Base-by-base conservation (phyloP, 64 coral and sea anemone genomes). In the Anthopleura sola region DNA sequence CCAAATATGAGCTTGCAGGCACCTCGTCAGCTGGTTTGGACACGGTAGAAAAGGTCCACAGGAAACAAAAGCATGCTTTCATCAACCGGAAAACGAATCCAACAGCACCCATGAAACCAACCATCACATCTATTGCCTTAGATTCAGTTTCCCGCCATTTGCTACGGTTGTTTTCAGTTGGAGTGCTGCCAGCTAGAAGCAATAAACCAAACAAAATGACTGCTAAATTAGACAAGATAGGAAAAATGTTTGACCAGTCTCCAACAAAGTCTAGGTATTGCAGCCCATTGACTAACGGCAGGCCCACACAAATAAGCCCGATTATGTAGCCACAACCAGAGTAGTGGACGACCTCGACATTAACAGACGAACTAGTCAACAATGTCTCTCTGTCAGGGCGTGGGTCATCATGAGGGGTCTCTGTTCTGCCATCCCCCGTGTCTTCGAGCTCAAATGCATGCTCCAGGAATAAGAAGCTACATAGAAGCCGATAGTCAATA, bases 91-190 rank as follows among this genome's bases (percentile, higher is more conserved):
- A 94, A 24, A 94, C 36, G 54, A 88, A 94, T 0, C 88, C 85
- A 17, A 90, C 88, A 29, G 85, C 75, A 17, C 93, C 93, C 85
- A 94, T 87, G 39, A 94, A 94, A 37, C 93, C 89, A 32, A 94
- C 93, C 93, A 94, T 94, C 11, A 94, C 81, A 60, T 94, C 93
- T 48, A 94, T 91, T 29, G 93, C 93, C 68, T 94, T 94, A 19
- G 93, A 94, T 34, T 94, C 93, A 20, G 93, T 94, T 44, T 94
- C 88, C 36, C 93, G 88, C 93, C 93, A 94, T 37, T 85, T 94
- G 11, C 7, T 69, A 33, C 84, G 56, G 46, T 49, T 58, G 28
- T 83, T 57, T 39, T 81, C 74, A 21, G 1, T 13, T 9, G 51
- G 36, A 36, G 13, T 54, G 37, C 37, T 91, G 26, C 54, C 85